phyloP scores from a whole-genome alignment of 1,140 invertebrate genomes.

The Myzus persicae region DNA sequence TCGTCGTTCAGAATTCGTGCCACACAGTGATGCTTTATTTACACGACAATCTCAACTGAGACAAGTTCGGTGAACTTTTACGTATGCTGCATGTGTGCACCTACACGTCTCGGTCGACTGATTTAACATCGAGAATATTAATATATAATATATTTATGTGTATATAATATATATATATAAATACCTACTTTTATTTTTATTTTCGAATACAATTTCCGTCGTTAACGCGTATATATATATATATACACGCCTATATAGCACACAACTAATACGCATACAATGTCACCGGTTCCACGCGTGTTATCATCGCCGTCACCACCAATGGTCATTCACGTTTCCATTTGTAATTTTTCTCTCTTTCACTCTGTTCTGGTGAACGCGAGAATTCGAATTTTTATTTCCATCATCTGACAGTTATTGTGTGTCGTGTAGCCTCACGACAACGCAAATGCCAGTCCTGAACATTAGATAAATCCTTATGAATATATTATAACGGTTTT shows the following conservation, averaged over 20 bases:
- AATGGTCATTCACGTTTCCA: conserved; percentile 41
- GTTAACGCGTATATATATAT: conserved; percentile 20
- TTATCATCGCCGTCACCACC: conserved; percentile 33
- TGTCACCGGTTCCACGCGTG: conserved; percentile 1
- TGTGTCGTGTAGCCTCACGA: conserved; percentile 6
- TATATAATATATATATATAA: not conserved
- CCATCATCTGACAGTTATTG: not conserved
- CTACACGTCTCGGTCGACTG: conserved; percentile 36
- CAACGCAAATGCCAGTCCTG: not conserved
- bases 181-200: not conserved
- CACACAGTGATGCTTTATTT: not conserved
- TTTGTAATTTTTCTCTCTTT: conserved; percentile 46
- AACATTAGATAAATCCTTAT: not conserved
- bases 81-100: not conserved
- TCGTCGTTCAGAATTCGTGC: not conserved
- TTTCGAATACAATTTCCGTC: conserved; percentile 26
- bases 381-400: conserved; percentile 1
- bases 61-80: conserved; percentile 49
- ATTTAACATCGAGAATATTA: conserved; percentile 35
- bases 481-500: conserved; percentile 22
- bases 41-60: not conserved
- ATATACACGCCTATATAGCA: not conserved
- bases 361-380: not conserved
- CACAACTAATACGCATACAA: not conserved
- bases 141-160: not conserved